Conservation (phyloP, 2,888 invertebrate genomes). For the Drosophila rellima region DNA sequence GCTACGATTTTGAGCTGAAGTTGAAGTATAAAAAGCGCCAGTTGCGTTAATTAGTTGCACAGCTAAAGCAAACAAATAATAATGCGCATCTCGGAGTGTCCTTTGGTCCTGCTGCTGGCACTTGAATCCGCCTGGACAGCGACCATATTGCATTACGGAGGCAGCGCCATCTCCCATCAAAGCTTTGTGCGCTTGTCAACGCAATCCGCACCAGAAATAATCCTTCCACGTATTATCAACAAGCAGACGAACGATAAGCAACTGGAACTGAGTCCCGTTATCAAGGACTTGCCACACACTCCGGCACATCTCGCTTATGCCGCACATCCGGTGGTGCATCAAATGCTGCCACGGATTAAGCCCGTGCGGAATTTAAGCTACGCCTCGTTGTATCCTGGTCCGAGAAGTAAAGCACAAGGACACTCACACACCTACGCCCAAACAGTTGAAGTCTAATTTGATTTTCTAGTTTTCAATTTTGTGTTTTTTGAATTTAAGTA, state of each 20-base stretch:
- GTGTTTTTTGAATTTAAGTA: constrained; percentile 28
- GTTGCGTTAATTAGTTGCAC: constrained; percentile 62
- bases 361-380: constrained; percentile 68
- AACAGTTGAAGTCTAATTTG: constrained; percentile 22
- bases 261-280: constrained; percentile 8
- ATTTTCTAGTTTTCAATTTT: constrained; percentile 10
- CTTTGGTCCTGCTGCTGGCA: constrained; percentile 21
- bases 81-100: constrained; percentile 42
- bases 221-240: constrained; percentile 41
- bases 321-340: constrained; percentile 67
- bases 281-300: constrained; percentile 32
- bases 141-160: constrained; percentile 79
- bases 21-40: constrained; percentile 61
- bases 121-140: constrained; percentile 36
- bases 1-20: constrained; percentile 12
- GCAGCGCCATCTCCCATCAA: constrained; percentile 87
- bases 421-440: constrained; percentile 9
- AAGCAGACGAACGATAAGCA: neutral
- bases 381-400: constrained; percentile 46
- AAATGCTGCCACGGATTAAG: constrained; percentile 65
- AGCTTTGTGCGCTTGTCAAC: constrained; percentile 85
- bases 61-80: constrained; percentile 30
- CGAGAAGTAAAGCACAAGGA: constrained; percentile 27
- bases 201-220: neutral
- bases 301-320: constrained; percentile 72